Base-by-base conservation (phyloP, 2,888 invertebrate species). In the Creontiades dilutus region DNA sequence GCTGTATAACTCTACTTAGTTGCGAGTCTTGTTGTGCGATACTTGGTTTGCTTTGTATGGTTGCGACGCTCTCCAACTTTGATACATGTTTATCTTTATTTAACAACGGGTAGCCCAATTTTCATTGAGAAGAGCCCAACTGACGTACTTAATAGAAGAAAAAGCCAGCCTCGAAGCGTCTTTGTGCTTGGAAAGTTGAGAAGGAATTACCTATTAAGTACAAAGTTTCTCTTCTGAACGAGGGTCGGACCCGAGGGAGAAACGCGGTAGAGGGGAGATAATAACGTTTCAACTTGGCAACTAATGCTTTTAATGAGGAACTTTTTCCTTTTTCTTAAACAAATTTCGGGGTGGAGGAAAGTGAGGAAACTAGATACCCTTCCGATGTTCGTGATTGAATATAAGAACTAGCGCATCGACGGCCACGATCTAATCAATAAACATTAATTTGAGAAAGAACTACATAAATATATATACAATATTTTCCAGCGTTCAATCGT, bases 171-270 rank as follows among this genome's bases (percentile, higher is more conserved):
- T 78, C 46, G 78, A 14, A 19, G 16, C 78, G 16, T 16, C 46
- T 19, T 78, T 78, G 46, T 37, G 46, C 46, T 46, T 19, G 78
- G 46, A 78, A 78, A 78, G 78, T 78, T 78, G 78, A 11, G 46
- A 76, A 13, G 78, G 78, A 78, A 78, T 78, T 78, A 78, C 78
- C 78, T 78, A 78, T 78, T 78, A 78, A 78, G 78, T 78, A 78
- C 16, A 46, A 78, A 78, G 78, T 78, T 78, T 78, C 78, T 78
- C 47, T 47, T 78, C 19, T 14, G 46, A 78, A 28, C 37, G 78
- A 46, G 78, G 78, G 46, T 28, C 47, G 78, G 46, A 78, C 3
- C 11, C 37, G n/a, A 37, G 47, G n/a, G 75, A 78, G 47, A 46
- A 78, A 11, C 28, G 37, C 78, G 37, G 46, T 16, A 19, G n/a